phyloP scores from a whole-genome alignment of 2,888 invertebrate species.

The Toxonevra muliebris region DNA sequence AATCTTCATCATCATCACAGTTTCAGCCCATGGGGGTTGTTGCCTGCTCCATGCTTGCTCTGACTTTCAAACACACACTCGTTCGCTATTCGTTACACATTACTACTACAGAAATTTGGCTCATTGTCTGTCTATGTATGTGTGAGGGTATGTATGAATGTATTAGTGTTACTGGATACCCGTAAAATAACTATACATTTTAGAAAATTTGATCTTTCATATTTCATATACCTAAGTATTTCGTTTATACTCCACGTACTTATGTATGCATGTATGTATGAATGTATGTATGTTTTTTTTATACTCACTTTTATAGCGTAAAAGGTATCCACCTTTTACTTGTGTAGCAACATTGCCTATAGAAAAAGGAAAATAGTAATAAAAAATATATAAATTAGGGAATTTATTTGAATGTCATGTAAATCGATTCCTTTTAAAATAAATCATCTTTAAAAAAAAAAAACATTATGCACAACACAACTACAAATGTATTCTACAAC shows the following conservation, averaged over 20 bases:
- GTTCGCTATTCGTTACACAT: no score
- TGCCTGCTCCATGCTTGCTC: slow-evolving; percentile 21
- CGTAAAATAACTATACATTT: background rate
- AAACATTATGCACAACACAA: no score
- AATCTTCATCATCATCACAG: slow-evolving; percentile 23
- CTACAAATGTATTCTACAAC: no score
- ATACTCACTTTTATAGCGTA: slow-evolving; percentile 81
- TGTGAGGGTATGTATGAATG: background rate
- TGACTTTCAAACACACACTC: no score
- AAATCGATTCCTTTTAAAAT: background rate
- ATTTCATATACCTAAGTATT: background rate
- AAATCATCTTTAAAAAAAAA: no score
- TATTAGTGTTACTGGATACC: background rate
- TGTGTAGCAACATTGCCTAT: slow-evolving; percentile 74
- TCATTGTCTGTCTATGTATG: slow-evolving; percentile 17
- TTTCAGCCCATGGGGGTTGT: slow-evolving; percentile 18
- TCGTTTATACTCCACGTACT: no score
- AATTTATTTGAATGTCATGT: background rate
- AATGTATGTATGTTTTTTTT: slow-evolving; percentile 3
- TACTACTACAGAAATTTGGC: slow-evolving; percentile 1
- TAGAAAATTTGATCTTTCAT: no score
- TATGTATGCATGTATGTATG: background rate
- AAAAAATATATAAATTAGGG: background rate
- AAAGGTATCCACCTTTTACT: slow-evolving; percentile 79
- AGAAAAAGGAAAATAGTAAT: slow-evolving; percentile 11